Evolutionary conservation across 2,797 vertebrate species (phyloP).

Genomic region (Heliangelus exortis): DNA sequence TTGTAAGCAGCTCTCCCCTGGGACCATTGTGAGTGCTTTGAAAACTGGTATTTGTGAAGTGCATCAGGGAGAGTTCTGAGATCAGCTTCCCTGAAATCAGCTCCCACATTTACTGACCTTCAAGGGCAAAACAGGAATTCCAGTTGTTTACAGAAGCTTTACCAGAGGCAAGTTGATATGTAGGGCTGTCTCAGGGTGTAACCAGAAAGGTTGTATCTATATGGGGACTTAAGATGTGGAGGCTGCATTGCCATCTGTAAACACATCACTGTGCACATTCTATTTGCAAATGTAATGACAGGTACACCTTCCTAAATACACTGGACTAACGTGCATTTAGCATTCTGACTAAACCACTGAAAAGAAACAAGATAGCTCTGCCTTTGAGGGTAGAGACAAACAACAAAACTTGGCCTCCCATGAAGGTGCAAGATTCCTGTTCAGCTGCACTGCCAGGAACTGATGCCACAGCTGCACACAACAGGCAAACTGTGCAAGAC

Average conservation of each 20-base stretch:
- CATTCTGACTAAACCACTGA: neutral
- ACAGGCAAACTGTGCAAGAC: neutral
- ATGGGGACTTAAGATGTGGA: neutral
- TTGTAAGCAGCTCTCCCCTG: neutral
- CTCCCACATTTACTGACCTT: conserved; percentile 27
- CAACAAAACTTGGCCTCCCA: neutral
- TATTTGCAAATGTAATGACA: neutral
- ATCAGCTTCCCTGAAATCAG: conserved; percentile 55
- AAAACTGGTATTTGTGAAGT: neutral
- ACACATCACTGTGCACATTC: neutral
- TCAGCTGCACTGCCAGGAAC: neutral
- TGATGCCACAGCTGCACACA: neutral
- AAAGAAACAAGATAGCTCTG: neutral
- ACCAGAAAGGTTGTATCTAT: neutral
- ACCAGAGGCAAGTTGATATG: neutral
- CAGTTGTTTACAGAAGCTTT: conserved; percentile 32
- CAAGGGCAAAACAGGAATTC: conserved; percentile 17
- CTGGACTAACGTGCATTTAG: neutral
- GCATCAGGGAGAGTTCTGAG: neutral
- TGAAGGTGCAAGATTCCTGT: neutral
- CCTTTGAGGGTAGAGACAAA: neutral
- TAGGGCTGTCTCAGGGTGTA: neutral
- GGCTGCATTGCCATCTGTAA: neutral
- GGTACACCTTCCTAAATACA: neutral
- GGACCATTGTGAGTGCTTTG: neutral